Evolutionary conservation across 1,140 invertebrate genomes (phyloP).

Genomic region (Leptinotarsa defecta): DNA sequence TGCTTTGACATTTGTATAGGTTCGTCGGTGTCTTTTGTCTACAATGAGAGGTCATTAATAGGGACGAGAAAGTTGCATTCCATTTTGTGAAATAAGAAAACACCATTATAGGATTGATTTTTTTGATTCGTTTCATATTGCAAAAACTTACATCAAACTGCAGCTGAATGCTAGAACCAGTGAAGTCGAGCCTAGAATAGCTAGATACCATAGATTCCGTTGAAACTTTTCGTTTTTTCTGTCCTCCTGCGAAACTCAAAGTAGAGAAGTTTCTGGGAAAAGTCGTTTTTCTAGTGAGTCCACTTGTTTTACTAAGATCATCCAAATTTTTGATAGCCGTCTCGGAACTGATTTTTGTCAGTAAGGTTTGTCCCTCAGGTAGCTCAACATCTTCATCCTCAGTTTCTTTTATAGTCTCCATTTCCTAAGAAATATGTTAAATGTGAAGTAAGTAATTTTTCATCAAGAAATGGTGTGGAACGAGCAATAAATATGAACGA

Average conservation of each 20-base stretch:
- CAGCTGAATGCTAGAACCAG: conserved; percentile 69
- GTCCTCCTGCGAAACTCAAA: conserved; percentile 55
- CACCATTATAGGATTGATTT: too few relatives aligned
- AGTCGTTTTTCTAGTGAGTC: conserved; percentile 57
- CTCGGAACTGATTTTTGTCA: conserved; percentile 53
- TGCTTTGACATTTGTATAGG: conserved; percentile 12
- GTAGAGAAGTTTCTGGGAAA: conserved; percentile 62
- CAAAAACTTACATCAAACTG: conserved; percentile 63
- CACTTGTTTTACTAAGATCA: conserved; percentile 58
- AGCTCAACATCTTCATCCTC: conserved; percentile 60
- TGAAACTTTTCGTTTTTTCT: conserved; percentile 57
- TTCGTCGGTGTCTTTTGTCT: conserved; percentile 16
- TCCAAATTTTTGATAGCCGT: conserved; percentile 58
- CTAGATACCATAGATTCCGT: conserved; percentile 71
- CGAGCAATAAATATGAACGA: too few relatives aligned
- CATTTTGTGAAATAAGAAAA: too few relatives aligned
- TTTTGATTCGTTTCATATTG: too few relatives aligned
- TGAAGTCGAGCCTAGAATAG: conserved; percentile 73
- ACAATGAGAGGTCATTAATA: not conserved
- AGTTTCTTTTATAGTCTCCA: conserved; percentile 65
- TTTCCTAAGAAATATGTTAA: conserved; percentile 58
- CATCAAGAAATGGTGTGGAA: too few relatives aligned
- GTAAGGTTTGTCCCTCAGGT: conserved; percentile 48
- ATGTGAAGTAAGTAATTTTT: too few relatives aligned
- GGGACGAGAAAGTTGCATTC: not conserved